phyloP scores from a whole-genome alignment of 64 coral and sea anemone species.

The Stichodactyla mertensii region DNA sequence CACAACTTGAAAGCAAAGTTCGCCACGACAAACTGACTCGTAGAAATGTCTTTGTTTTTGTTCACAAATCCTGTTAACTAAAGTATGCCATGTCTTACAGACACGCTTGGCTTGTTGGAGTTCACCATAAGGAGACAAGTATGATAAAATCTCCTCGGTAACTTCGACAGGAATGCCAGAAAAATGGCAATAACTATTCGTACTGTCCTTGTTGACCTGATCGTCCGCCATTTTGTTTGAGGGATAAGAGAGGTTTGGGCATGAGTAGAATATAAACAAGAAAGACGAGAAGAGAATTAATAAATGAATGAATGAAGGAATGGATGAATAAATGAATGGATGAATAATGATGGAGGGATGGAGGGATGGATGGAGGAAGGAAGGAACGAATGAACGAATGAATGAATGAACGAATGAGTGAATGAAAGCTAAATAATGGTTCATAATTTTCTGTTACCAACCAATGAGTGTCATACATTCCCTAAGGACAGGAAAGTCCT shows the following conservation, averaged over 20 bases:
- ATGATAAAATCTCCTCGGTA: slow-evolving; percentile 71
- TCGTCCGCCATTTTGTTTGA: slow-evolving; percentile 60
- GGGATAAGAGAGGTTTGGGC: neutral
- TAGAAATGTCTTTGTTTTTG: slow-evolving; percentile 58
- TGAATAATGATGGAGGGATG: too few species aligned
- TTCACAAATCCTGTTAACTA: slow-evolving; percentile 60
- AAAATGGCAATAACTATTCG: slow-evolving; percentile 23
- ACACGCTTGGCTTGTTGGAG: slow-evolving; percentile 63
- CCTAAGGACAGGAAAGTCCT: too few species aligned
- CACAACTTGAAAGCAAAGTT: slow-evolving; percentile 47
- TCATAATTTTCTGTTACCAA: too few species aligned
- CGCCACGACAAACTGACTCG: slow-evolving; percentile 59
- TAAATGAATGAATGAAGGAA: too few species aligned
- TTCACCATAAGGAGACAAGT: slow-evolving; percentile 84
- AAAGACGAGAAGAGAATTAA: too few species aligned
- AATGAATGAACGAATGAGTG: neutral
- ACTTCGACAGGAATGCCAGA: slow-evolving; percentile 67
- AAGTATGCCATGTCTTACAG: slow-evolving; percentile 74
- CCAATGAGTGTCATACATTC: too few species aligned
- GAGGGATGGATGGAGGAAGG: neutral
- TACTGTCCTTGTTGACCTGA: neutral
- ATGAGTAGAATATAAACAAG: neutral
- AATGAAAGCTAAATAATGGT: too few species aligned
- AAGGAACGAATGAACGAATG: neutral
- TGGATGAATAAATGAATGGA: too few species aligned